Evolutionary conservation across 2,888 invertebrate genomes (phyloP), one percentile per base, ranked within the genome.

Genomic region (Epirrhoe alternata): DNA sequence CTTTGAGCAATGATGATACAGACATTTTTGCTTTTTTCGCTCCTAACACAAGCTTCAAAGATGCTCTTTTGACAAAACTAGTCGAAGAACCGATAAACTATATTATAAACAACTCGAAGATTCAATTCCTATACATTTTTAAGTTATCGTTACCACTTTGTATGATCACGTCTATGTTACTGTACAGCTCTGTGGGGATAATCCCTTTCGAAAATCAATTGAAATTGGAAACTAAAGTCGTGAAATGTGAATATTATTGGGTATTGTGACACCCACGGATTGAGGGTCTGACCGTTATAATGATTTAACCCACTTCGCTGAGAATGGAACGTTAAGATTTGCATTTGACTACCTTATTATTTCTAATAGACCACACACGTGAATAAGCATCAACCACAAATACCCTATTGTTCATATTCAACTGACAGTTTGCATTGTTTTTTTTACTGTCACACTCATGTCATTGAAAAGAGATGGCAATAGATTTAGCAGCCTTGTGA

Each of bases 231-330:
- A 74, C 69, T 72, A 49, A 69, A 74, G 66, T 73, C 76, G 75
- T 74, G 79, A 75, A 79, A 78, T 74, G 74, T 77, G 76, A 77
- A 74, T 76, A 76, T 70, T 70, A 78, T 80, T 81, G 74, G 74
- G 67, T 70, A 79, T 81, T 83, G 81, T 78, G 73, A 74, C 83
- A 75, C 81, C 82, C 78, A 82, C 80, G 62, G 63, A 42, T 55
- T 56, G 42, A 58, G 58, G 24, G 5, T 17, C 17, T 33, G 50
- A 75, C 81, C 78, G 82, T 82, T 81, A 81, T 76, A 79, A 74
- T 75, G 74, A 75, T 74, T 67, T 74, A 78, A 73, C 80, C 79
- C 68, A 81, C 75, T 78, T 78, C 66, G n/a, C 16, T 54, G 52
- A 69, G 69, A 72, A 72, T 71, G 63, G 70, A 67, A 68, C 68